These are phyloP conservation scores for Zygogramma bicolorata DNA, from an alignment of 2,888 invertebrate genomes.

Conservation along the genomic window DNA sequence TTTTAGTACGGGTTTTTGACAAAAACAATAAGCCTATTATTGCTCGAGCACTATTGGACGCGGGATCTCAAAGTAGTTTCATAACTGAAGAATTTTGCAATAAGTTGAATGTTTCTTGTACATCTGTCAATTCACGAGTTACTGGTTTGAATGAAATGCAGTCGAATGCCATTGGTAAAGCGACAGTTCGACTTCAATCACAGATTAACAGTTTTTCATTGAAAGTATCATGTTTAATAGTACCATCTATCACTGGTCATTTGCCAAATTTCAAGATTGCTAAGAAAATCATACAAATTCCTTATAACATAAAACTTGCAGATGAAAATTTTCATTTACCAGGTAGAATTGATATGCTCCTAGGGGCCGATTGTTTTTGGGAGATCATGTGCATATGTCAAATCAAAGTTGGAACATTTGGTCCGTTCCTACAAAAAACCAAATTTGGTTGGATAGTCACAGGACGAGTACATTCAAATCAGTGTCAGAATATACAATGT, in stretches of 20 bases:
- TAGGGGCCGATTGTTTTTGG: too few species aligned
- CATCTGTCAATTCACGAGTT: background rate
- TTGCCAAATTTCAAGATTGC: background rate
- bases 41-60: background rate
- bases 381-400: too few species aligned
- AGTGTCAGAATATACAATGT: too few species aligned
- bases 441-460: too few species aligned
- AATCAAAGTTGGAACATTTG: too few species aligned
- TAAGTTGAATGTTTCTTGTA: background rate
- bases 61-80: background rate
- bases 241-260: background rate
- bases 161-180: background rate
- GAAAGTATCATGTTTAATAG: background rate
- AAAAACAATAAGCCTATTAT: background rate
- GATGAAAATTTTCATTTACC: too few species aligned
- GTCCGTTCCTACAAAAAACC: too few species aligned
- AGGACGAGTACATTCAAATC: too few species aligned
- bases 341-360: too few species aligned
- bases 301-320: background rate
- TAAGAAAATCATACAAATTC: background rate
- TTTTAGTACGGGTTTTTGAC: background rate
- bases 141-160: background rate
- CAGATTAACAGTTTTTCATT: background rate
- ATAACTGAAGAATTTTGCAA: background rate
- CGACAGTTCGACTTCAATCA: background rate